Evolutionary conservation across 2,113 vertebrate species (phyloP).

Genomic region (Phalacrocorax pelagicus): DNA sequence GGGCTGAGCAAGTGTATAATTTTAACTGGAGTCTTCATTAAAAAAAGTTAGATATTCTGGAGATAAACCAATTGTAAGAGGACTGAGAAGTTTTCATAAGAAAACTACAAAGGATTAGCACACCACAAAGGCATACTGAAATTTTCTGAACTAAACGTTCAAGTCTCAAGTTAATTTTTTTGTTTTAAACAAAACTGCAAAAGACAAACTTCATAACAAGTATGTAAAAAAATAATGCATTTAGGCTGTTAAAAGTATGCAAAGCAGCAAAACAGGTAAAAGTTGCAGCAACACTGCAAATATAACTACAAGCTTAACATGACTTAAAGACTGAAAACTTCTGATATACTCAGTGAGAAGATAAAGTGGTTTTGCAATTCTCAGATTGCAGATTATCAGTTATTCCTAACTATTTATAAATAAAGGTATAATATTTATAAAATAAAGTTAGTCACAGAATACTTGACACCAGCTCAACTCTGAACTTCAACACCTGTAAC

Average conservation of each 20-base stretch:
- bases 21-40: background rate
- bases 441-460: background rate
- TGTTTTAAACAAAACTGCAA: background rate
- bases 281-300: background rate
- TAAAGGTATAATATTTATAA: background rate
- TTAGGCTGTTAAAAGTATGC: background rate
- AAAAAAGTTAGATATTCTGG: background rate
- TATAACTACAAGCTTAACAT: background rate
- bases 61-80: background rate
- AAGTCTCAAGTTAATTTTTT: background rate
- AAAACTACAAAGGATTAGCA: background rate
- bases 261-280: background rate
- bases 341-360: background rate
- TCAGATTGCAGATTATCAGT: background rate
- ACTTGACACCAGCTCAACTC: background rate
- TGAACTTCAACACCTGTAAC: background rate
- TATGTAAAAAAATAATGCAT: background rate
- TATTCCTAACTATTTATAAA: background rate
- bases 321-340: background rate
- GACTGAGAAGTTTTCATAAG: background rate
- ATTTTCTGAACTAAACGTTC: background rate
- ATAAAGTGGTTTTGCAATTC: background rate
- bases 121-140: background rate
- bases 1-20: background rate
- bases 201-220: background rate